These are phyloP conservation scores for Cladopsammia gracilis DNA, from an alignment of 64 coral and sea anemone species.

Conservation along the genomic window DNA sequence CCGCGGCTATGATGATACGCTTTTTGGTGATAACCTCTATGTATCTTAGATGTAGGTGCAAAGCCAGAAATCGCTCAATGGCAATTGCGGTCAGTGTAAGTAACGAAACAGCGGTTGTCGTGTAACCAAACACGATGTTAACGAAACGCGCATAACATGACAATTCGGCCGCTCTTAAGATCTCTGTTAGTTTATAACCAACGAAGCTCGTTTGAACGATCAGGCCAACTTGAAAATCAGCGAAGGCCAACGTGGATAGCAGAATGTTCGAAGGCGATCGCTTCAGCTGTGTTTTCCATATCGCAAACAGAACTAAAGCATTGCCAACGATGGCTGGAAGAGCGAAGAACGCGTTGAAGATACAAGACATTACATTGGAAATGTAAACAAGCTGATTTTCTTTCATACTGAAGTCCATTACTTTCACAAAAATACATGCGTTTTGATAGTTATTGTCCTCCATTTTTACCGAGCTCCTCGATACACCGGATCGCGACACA, in stretches of 20 bases:
- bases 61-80: conserved; percentile 31
- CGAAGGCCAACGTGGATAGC: conserved; percentile 21
- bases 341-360: conserved; percentile 30
- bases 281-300: conserved; percentile 13
- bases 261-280: conserved; percentile 7
- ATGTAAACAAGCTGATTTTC: conserved; percentile 28
- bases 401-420: conserved; percentile 35
- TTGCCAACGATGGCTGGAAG: conserved; percentile 31
- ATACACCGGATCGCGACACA: too few relatives aligned
- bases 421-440: conserved; percentile 20
- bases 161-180: not conserved
- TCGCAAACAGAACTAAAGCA: conserved; percentile 12
- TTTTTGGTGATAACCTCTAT: conserved; percentile 41
- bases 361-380: conserved; percentile 41
- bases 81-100: conserved; percentile 34
- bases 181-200: conserved; percentile 16
- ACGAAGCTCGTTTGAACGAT: conserved; percentile 19
- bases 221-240: conserved; percentile 44
- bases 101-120: conserved; percentile 17
- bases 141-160: conserved; percentile 40
- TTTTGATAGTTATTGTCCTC: not conserved
- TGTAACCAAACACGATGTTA: conserved; percentile 23
- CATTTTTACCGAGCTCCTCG: not conserved
- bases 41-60: conserved; percentile 35
- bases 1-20: not conserved